Evolutionary conservation across 2,888 invertebrate genomes (phyloP).

Genomic region (Petrolisthes cinctipes): DNA sequence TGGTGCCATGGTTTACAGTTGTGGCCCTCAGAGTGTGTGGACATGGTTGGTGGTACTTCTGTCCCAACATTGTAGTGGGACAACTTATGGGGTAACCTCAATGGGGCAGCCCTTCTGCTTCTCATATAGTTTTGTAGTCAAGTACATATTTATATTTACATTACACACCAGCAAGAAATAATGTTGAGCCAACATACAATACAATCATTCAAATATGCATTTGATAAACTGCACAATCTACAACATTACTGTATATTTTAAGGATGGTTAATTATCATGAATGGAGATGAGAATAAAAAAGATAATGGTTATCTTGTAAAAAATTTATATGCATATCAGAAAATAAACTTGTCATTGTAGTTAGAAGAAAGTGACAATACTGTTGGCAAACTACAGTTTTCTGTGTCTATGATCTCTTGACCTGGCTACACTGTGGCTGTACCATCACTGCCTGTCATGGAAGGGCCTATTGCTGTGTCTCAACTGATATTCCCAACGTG

Average conservation of each 20-base stretch:
- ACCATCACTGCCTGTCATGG: slow-evolving; percentile 38
- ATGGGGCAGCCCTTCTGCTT: neutral
- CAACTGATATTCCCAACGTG: slow-evolving; percentile 8
- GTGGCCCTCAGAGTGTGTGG: slow-evolving; percentile 8
- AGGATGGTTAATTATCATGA: neutral
- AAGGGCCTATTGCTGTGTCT: slow-evolving; percentile 23
- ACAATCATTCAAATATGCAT: neutral
- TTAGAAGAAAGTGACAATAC: slow-evolving; percentile 40
- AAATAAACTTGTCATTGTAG: slow-evolving; percentile 38
- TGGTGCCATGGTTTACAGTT: neutral
- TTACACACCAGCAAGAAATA: neutral
- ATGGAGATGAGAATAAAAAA: neutral
- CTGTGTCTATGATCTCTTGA: slow-evolving; percentile 14
- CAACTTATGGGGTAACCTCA: slow-evolving; percentile 52
- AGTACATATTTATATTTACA: neutral
- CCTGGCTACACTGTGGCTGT: slow-evolving; percentile 34
- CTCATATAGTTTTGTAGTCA: slow-evolving; percentile 39
- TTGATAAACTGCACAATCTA: neutral
- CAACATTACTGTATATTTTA: neutral
- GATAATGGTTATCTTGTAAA: neutral
- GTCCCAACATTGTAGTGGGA: slow-evolving; percentile 49
- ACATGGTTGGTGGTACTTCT: slow-evolving; percentile 38
- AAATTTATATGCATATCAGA: neutral
- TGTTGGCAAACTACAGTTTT: slow-evolving; percentile 34
- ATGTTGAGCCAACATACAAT: neutral